A percentile compares a stretch with the other conserved stretches of the same genome.
Conservation (phyloP, 2,888 invertebrate genomes). For the Oscheius myriophilus region DNA sequence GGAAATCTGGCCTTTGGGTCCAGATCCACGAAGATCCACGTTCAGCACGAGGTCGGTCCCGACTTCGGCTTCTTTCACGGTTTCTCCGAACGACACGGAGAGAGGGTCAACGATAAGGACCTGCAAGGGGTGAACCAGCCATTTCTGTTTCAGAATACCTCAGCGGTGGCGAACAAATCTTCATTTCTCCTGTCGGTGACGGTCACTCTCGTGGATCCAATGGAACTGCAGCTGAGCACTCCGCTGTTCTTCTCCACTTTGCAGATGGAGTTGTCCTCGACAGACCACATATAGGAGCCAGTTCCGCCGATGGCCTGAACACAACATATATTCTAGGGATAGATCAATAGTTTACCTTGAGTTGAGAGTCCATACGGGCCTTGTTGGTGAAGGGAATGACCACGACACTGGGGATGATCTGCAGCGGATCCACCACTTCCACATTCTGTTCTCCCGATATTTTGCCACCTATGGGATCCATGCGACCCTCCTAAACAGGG, state of each 20-base stretch:
- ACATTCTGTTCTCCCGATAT: slow-evolving; percentile 57
- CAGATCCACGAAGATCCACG: slow-evolving; percentile 44
- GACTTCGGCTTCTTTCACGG: slow-evolving; percentile 58
- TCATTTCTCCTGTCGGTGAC: slow-evolving; percentile 57
- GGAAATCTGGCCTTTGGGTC: slow-evolving; percentile 38
- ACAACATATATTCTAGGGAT: not conserved
- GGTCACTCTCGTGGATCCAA: slow-evolving; percentile 52
- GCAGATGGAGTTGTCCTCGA: slow-evolving; percentile 45
- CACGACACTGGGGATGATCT: slow-evolving; percentile 50
- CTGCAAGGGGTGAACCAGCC: not conserved
- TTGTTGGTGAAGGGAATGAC: slow-evolving; percentile 50
- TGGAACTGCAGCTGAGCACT: slow-evolving; percentile 36
- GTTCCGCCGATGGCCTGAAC: slow-evolving; percentile 59
- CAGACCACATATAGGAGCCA: slow-evolving; percentile 55
- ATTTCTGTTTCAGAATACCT: slow-evolving; percentile 21
- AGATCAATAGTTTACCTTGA: slow-evolving; percentile 35
- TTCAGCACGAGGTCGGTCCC: slow-evolving; percentile 54
- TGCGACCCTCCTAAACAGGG: slow-evolving; percentile 35
- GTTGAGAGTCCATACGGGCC: slow-evolving; percentile 31
- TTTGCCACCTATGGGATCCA: slow-evolving; percentile 35
- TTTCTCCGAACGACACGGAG: slow-evolving; percentile 56
- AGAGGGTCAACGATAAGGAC: slow-evolving; percentile 53
- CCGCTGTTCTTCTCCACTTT: slow-evolving; percentile 50
- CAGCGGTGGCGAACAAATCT: slow-evolving; percentile 36
- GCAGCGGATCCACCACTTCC: slow-evolving; percentile 56